Evolutionary conservation across 2,888 invertebrate genomes (phyloP).

Genomic region (Caenorhabditis sp.): DNA sequence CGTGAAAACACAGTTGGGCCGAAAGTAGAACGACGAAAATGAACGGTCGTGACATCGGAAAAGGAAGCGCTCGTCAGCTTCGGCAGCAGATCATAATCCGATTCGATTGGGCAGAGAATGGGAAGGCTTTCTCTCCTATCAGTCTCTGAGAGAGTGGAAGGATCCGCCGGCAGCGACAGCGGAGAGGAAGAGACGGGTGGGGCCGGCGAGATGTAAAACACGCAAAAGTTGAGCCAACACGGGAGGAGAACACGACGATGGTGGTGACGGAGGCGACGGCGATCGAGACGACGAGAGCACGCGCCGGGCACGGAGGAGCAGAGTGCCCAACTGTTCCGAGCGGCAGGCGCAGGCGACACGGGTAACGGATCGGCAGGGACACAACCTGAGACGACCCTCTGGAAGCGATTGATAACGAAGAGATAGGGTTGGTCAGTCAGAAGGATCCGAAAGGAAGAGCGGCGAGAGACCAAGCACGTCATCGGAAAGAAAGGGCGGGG

Average conservation of each 20-base stretch:
- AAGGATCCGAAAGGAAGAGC: slow-evolving; percentile 14
- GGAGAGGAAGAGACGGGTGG: slow-evolving; percentile 25
- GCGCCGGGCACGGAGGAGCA: slow-evolving; percentile 15
- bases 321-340: slow-evolving; percentile 44
- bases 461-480: slow-evolving; percentile 51
- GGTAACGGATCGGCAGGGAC: slow-evolving; percentile 8
- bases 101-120: slow-evolving; percentile 25
- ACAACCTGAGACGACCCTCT: slow-evolving; percentile 30
- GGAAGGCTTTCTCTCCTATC: slow-evolving; percentile 26
- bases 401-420: slow-evolving; percentile 17
- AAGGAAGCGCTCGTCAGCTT: too few relatives aligned
- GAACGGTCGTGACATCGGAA: slow-evolving; percentile 38
- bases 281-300: slow-evolving; percentile 18
- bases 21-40: slow-evolving; percentile 29
- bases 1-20: slow-evolving; percentile 43
- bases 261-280: slow-evolving; percentile 16
- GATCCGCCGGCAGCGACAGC: slow-evolving; percentile 29
- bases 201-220: slow-evolving; percentile 54
- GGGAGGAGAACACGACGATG: slow-evolving; percentile 26
- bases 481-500: slow-evolving; percentile 20
- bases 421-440: slow-evolving; percentile 5
- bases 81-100: slow-evolving; percentile 49
- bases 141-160: not conserved
- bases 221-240: slow-evolving; percentile 59
- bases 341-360: not conserved